A percentile compares a stretch with the other conserved stretches of the same genome.
Evolutionary conservation across 2,113 vertebrate species (phyloP).

Genomic region (Callipepla squamata): DNA sequence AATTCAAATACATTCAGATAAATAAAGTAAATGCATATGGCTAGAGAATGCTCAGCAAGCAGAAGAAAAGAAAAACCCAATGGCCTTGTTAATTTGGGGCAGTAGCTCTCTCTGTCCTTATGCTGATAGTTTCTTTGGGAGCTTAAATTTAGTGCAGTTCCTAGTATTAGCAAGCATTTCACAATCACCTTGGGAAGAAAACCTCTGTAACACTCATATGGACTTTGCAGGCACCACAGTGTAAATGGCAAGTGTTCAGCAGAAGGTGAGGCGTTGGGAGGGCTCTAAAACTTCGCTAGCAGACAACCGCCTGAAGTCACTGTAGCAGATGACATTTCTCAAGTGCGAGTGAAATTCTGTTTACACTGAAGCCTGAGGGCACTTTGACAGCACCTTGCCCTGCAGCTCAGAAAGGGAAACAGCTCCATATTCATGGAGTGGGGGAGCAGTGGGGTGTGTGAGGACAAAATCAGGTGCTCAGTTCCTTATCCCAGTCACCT

Average conservation of each 20-base stretch:
- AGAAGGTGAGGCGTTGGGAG: not conserved
- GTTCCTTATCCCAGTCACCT: not conserved
- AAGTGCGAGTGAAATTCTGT: not conserved
- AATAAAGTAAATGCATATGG: conserved; percentile 23
- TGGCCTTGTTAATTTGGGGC: not conserved
- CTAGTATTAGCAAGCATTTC: not conserved
- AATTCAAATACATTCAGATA: conserved; percentile 56
- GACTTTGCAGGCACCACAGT: not conserved
- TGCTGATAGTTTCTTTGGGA: not conserved
- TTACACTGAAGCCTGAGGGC: not conserved
- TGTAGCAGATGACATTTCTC: not conserved
- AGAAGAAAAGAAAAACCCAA: not conserved
- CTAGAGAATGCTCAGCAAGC: not conserved
- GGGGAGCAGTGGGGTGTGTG: fast-evolving
- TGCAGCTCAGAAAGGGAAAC: not conserved
- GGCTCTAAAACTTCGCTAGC: not conserved
- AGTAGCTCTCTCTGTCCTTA: not conserved
- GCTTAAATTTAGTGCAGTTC: not conserved
- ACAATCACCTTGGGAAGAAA: conserved; percentile 1
- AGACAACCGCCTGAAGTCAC: not conserved
- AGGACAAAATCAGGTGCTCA: not conserved
- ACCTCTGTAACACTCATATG: not conserved
- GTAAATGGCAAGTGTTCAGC: not conserved
- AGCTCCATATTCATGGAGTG: not conserved
- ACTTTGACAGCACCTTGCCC: not conserved